These are phyloP conservation scores for Cirrhinus molitorella DNA, from an alignment of 2,797 vertebrate genomes.

Conservation along the genomic window DNA sequence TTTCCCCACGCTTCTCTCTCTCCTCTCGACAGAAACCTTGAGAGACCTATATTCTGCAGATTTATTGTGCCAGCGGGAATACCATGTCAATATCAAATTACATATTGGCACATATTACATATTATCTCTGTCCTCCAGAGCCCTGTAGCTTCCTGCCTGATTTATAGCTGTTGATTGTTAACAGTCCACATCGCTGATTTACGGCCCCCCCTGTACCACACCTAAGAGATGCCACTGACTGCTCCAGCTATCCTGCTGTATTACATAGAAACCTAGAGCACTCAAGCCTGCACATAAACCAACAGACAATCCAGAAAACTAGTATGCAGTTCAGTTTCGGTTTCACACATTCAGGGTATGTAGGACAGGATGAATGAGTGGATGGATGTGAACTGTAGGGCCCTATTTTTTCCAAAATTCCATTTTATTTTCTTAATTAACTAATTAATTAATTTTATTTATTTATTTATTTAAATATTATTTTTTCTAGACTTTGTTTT, in stretches of 20 bases:
- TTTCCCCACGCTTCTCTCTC: not conserved
- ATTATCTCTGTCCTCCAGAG: slow-evolving; percentile 45
- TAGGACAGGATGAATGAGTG: not conserved
- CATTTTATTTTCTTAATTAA: too few relatives aligned
- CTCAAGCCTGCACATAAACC: slow-evolving; percentile 11
- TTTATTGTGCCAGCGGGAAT: slow-evolving; percentile 67
- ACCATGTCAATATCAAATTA: slow-evolving; percentile 65
- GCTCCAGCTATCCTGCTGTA: slow-evolving; percentile 47
- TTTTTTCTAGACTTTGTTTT: too few relatives aligned
- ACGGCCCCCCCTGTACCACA: slow-evolving; percentile 16
- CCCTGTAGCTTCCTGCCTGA: slow-evolving; percentile 48
- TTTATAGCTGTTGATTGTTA: slow-evolving; percentile 58
- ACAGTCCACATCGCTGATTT: slow-evolving; percentile 49
- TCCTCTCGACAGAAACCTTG: slow-evolving; percentile 53
- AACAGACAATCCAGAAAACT: not conserved
- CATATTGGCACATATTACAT: slow-evolving; percentile 60
- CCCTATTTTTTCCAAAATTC: too few relatives aligned
- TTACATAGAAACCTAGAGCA: slow-evolving; percentile 51
- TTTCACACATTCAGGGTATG: not conserved
- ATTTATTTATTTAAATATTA: too few relatives aligned
- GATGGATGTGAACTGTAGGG: too few relatives aligned
- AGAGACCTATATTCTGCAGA: slow-evolving; percentile 64
- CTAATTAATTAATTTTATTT: too few relatives aligned
- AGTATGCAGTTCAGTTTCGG: not conserved
- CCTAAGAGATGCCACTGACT: slow-evolving; percentile 42